phyloP scores from a whole-genome alignment of 2,113 vertebrate species.

The Coracopsis vasa region DNA sequence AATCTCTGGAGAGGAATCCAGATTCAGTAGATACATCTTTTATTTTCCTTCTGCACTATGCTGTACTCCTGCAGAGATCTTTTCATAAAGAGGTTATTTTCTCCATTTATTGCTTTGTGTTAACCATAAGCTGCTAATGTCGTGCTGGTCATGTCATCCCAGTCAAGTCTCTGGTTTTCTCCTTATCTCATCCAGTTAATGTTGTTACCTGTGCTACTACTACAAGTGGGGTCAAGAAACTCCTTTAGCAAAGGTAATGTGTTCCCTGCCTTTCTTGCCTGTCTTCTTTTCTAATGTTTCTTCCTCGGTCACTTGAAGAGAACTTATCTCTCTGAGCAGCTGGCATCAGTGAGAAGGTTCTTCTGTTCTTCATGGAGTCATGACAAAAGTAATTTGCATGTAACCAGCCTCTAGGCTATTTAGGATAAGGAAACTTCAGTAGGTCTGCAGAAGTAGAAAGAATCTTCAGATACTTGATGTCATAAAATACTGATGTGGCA shows the following conservation, averaged over 20 bases:
- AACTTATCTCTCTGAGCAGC: neutral
- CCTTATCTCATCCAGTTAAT: neutral
- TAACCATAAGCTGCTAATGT: neutral
- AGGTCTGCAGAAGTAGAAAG: neutral
- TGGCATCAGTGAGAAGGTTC: accelerated
- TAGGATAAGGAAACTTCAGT: neutral
- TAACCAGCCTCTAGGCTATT: neutral
- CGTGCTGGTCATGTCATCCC: neutral
- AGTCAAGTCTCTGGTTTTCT: neutral
- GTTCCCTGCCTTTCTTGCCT: neutral
- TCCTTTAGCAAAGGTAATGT: neutral
- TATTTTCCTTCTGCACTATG: neutral
- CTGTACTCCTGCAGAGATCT: neutral
- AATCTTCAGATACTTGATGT: neutral
- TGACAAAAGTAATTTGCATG: neutral
- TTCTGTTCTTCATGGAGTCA: neutral
- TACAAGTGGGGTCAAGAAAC: neutral
- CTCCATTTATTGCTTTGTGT: neutral
- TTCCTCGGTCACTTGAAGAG: neutral
- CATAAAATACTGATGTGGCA: neutral
- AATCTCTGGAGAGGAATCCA: neutral
- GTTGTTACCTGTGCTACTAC: neutral
- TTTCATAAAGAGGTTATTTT: neutral
- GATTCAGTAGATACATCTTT: neutral
- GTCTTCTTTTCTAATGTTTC: neutral